phyloP scores from a whole-genome alignment of 2,113 vertebrate species.

The Equus przewalskii region DNA sequence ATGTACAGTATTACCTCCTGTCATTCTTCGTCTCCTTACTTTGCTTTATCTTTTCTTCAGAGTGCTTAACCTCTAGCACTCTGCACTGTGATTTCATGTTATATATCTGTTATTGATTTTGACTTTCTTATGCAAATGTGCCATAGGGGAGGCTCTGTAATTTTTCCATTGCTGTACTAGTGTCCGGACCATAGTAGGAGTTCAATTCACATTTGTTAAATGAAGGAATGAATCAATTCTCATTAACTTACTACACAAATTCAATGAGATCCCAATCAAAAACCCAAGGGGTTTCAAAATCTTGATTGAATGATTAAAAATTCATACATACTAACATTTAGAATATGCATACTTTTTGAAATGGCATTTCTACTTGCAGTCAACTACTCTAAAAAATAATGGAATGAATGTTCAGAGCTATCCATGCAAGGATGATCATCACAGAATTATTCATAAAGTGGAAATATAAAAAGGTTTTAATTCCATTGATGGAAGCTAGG shows the following conservation, averaged over 20 bases:
- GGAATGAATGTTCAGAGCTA: not conserved
- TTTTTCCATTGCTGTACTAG: not conserved
- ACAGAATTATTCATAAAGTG: slow-evolving; percentile 41
- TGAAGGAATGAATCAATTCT: not conserved
- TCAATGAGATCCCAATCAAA: not conserved
- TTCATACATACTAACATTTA: not conserved
- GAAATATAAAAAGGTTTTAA: slow-evolving; percentile 40
- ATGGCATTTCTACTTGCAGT: not conserved
- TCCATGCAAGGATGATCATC: not conserved
- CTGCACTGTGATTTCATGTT: not conserved
- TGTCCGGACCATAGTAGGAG: not conserved
- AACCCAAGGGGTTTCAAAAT: not conserved
- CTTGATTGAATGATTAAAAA: slow-evolving; percentile 52
- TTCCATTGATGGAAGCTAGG: not conserved
- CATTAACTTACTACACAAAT: not conserved
- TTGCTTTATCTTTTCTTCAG: not conserved
- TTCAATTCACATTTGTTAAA: not conserved
- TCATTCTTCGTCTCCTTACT: not conserved
- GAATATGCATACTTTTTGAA: not conserved
- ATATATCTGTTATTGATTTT: not conserved
- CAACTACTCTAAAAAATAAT: slow-evolving; percentile 14
- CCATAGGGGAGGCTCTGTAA: not conserved
- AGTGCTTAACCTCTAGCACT: not conserved
- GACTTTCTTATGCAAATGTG: not conserved
- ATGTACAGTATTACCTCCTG: no score